These are phyloP conservation scores for Mimas tiliae DNA, from an alignment of 2,888 invertebrate species.

Conservation along the genomic window DNA sequence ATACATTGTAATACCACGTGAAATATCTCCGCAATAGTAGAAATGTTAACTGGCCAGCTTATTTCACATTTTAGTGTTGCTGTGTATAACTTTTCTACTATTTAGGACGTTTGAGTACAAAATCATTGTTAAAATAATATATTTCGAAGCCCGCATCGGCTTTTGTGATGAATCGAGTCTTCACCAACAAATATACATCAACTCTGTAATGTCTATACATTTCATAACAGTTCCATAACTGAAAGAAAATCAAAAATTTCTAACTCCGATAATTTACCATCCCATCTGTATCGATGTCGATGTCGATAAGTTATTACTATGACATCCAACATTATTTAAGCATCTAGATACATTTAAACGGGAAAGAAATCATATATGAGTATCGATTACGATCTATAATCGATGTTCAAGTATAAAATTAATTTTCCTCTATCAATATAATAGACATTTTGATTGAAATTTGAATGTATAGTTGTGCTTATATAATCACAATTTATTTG, in stretches of 20 bases:
- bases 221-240: background rate
- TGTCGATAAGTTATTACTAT: background rate
- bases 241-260: background rate
- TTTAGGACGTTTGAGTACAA: slow-evolving; percentile 13
- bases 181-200: background rate
- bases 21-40: slow-evolving; percentile 7
- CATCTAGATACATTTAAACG: background rate
- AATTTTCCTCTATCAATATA: background rate
- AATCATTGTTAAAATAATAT: slow-evolving; percentile 9
- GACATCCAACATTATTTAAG: background rate
- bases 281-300: background rate
- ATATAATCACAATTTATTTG: background rate
- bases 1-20: slow-evolving; percentile 30
- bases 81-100: background rate
- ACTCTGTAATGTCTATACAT: background rate
- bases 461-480: background rate
- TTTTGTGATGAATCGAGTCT: background rate
- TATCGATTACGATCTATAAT: background rate
- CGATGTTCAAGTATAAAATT: background rate
- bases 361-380: background rate
- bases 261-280: background rate
- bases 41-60: background rate
- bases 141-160: background rate
- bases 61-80: background rate
- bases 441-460: background rate